Base-by-base conservation (phyloP, 2,797 vertebrate genomes). In the Nannoperca obscura region DNA sequence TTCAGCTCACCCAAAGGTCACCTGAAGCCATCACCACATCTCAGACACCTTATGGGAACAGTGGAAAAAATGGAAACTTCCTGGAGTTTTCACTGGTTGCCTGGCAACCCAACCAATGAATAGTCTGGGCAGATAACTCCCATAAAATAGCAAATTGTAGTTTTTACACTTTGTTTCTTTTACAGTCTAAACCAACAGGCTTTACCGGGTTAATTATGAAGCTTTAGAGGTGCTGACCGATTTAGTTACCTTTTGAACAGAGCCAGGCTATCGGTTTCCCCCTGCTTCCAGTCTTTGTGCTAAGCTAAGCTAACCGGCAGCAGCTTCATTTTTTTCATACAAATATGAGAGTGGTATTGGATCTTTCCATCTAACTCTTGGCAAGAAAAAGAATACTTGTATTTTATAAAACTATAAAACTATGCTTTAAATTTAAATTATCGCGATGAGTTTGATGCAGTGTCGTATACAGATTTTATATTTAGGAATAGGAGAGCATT, bases 31-130 rank as follows among this genome's bases (percentile, higher is more conserved):
- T 34, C 55, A 49, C 20, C 15, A 74, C 68, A 46, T 44, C 17
- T 24, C 24, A 15, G 38, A 38, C 74, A 87, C 78, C 74, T 20
- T 24, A 27, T 15, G 8, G 17, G 19, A 42, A 34, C 14, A 40
- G 22, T 20, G 24, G 24, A 27, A 27, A 27, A 27, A 27, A 27
- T 27, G 24, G 24, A 27, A 32, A 30, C 42, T 20, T 46, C 10
- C 15, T 20, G 14, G 22, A 42, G 40, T 30, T 2, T 47, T 32
- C 10, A 19, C 2, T 3, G 24, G 27, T 44, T 63, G 19, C 27
- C 10, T 32, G 24, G 2, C 59, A 47, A 47, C 42, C 19, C 17
- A 63, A 5, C 17, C 17, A 50, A 22, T n/a, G 6, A 12, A 50
- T 24, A n/a, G 20, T 24, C 7, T 4, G 7, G 36, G n/a, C n/a